phyloP scores from a whole-genome alignment of 2,888 invertebrate species.

The Euplagia quadripunctaria region DNA sequence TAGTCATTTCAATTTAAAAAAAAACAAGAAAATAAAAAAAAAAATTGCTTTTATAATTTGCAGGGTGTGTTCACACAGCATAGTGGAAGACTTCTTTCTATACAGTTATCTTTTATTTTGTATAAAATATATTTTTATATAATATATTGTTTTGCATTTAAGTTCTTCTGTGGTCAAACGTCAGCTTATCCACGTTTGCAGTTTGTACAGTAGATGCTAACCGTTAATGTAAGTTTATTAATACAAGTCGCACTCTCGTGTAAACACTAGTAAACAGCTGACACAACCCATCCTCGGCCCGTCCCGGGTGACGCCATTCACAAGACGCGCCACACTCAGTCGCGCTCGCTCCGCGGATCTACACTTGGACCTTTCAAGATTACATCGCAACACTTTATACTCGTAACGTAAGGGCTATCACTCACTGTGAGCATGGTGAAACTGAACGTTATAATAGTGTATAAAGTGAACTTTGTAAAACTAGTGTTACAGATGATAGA shows the following conservation, averaged over 20 bases:
- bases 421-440: background rate
- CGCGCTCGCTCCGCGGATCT: background rate
- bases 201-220: background rate
- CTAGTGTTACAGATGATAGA: too few species aligned
- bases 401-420: background rate
- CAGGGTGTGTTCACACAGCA: background rate
- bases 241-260: background rate
- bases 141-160: too few species aligned
- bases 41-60: too few species aligned
- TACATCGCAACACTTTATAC: constrained; percentile 41
- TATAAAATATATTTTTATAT: too few species aligned
- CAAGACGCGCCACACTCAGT: constrained; percentile 25
- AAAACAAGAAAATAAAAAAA: too few species aligned
- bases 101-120: background rate
- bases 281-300: background rate
- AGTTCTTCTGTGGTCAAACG: too few species aligned
- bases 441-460: background rate
- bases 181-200: background rate
- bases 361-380: constrained; percentile 42
- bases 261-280: background rate
- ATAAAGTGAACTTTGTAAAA: too few species aligned
- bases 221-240: background rate
- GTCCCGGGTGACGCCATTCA: background rate
- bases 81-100: background rate
- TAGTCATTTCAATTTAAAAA: too few species aligned